Evolutionary conservation across 1,140 invertebrate genomes (phyloP), one percentile per base, ranked within the genome.

Genomic region (Bombus haemorrhoidalis): DNA sequence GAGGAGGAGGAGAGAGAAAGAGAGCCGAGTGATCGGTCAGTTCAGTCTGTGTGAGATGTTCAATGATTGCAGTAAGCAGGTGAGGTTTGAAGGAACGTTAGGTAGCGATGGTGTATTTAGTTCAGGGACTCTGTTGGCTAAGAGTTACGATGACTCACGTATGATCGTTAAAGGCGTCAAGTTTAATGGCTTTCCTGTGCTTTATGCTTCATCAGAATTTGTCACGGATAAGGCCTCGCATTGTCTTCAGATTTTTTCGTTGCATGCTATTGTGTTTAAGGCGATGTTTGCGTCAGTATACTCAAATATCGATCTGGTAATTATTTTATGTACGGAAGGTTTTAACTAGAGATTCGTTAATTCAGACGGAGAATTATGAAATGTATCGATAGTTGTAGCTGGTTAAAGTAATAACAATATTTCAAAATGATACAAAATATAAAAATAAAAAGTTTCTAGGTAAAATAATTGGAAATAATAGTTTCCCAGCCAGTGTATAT

Each of bases 41-140:
- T 53, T 53, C 47, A 22, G 18, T 53, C 47, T 47, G 13, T 9
- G 34, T 4, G 34, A 22, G 68, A 10, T 69, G 68, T 28, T 69
- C 9, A 4, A 15, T 10, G 18, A 32, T 28, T 25, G 37, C 10
- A n/a, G n/a, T 2, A 41, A 39, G 37, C 6, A 25, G 47, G 47
- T 53, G 5, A 71, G 37, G 25, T 22, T 47, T 6, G 8, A 74
- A 32, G 41, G n/a, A 47, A 18, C 41, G 39, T 32, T 73, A 43
- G 53, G 18, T 39, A 5, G 32, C 34, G 53, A 39, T 43, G 47
- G 18, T 53, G 39, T 43, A 79, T 79, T 79, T 68, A 79, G 77
- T 79, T 78, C 76, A 78, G 59, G 76, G 76, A 78, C 76, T 64
- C 5, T 18, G 10, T 41, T 64, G 57, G 18, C 37, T 41, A 43